Conservation (phyloP, 2,888 invertebrate genomes). For the Agonopterix arenella region DNA sequence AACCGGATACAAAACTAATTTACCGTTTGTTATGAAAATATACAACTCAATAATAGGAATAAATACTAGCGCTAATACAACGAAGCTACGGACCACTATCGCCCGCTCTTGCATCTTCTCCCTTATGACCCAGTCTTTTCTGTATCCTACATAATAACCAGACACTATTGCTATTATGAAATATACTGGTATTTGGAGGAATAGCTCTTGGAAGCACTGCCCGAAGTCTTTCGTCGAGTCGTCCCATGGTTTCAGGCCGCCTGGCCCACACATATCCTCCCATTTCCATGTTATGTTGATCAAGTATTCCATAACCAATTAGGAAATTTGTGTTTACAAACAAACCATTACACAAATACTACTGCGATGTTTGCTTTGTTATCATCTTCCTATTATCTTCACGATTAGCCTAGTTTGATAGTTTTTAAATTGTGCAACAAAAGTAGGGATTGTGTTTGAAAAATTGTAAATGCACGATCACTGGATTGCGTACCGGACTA, state of each 20-base stretch:
- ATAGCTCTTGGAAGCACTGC: constrained; percentile 90
- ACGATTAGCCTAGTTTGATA: too few relatives aligned
- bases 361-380: too few relatives aligned
- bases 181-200: constrained; percentile 85
- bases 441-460: too few relatives aligned
- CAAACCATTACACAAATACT: too few relatives aligned
- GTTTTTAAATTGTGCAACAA: too few relatives aligned
- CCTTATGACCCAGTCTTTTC: constrained; percentile 78
- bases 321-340: too few relatives aligned
- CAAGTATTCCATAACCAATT: constrained; percentile 26
- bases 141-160: constrained; percentile 87
- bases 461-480: too few relatives aligned
- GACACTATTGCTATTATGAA: constrained; percentile 85
- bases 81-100: constrained; percentile 80
- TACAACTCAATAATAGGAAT: constrained; percentile 83
- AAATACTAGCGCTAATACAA: constrained; percentile 79
- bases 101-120: constrained; percentile 79
- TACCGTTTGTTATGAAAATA: constrained; percentile 71
- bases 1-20: constrained; percentile 74
- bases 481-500: too few relatives aligned
- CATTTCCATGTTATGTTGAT: constrained; percentile 79
- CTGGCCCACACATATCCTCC: constrained; percentile 86
- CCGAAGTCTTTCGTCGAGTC: constrained; percentile 84
- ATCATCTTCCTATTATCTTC: too few relatives aligned
- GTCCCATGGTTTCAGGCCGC: constrained; percentile 83